Base-by-base conservation (phyloP, 2,113 vertebrate species). In the Gymnobelideus leadbeateri region DNA sequence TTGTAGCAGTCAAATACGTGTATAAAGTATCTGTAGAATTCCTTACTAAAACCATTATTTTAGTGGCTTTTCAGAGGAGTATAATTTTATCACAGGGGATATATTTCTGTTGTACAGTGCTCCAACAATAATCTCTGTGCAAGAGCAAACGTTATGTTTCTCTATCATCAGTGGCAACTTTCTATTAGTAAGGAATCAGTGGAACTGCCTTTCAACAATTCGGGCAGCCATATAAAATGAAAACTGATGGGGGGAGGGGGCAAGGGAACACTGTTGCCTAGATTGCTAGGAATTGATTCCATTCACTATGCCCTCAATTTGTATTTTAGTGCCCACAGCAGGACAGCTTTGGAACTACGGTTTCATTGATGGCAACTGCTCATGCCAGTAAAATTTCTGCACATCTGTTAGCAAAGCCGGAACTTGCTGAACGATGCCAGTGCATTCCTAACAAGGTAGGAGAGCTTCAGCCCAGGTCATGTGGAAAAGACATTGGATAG, bases 371-470 rank as follows among this genome's bases (percentile, higher is more conserved):
- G 91, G 96, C 98, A 96, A 98, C 98, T 24, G 94, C 92, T 97
- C 98, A 98, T 93, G 96, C 98, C 94, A 98, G 98, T 68, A 98
- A 98, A 98, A 98, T 98, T 97, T 98, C 99, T 89, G 98, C 96
- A 0, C 98, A 99, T 98, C 98, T 98, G 92, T 97, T 95, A 46
- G 97, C 46, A 12, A 96, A 98, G 90, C 95, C 98, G 91, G 98
- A 98, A 94, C 95, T 98, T 43, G 97, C 84, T 97, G 98, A 99
- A 96, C 98, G 98, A 97, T 99, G 99, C 96, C 98, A 98, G 94
- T 99, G 99, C 98, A 96, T 98, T 97, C 98, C 97, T 95, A 98
- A 98, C 96, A 99, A 99, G 99, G 99, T 99, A 99, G 96, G 98
- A 98, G 92, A 8, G 47, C 51, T 26, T 54, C 61, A 46, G 23